Base-by-base conservation (phyloP, 2,797 vertebrate species). In the Glyptemys insculpta region DNA sequence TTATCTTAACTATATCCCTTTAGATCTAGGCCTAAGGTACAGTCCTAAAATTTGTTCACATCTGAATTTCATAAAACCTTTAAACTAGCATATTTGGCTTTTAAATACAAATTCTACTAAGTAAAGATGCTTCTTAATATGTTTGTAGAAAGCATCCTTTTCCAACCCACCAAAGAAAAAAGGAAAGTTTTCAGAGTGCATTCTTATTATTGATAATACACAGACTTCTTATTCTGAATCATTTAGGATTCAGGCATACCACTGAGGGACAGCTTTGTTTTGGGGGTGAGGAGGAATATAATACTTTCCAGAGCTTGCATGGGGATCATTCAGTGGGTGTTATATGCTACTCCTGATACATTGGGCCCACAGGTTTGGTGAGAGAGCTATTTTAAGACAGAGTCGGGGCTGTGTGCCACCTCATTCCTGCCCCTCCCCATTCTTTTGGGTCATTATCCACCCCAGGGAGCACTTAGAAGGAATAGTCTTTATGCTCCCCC, bases 391-490 rank as follows among this genome's bases (percentile, higher is more conserved):
- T 49, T 57, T 21, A 47, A 57, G 85, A 50, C 52, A 65, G 92
- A 96, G 94, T 72, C 9, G 90, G 92, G 96, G 96, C 96, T 91
- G 27, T 57, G 93, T 90, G 87, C 94, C 65, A 37, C 18, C 19
- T 37, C 19, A 21, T 41, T 82, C 37, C 21, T 37, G 18, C 21
- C 37, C 11, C 9, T 41, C 37, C 10, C 37, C 12, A 5, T 72
- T 37, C 21, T 41, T 72, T 41, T 25, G 37, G 68, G 68, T 41
- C 37, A 72, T 72, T 37, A 72, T 72, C 18, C 72, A 78, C 96
- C 95, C 92, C 90, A 94, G 96, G 91, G 93, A 96, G 87, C 96
- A 97, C 92, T 94, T 97, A 96, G 65, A 44, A 50, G 82, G 9
- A 53, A 52, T 92, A 90, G 49, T 93, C 79, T 89, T 87, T 95